These are phyloP conservation scores for Chaunax sp. DNA, from an alignment of 2,797 vertebrate genomes.

Conservation along the genomic window DNA sequence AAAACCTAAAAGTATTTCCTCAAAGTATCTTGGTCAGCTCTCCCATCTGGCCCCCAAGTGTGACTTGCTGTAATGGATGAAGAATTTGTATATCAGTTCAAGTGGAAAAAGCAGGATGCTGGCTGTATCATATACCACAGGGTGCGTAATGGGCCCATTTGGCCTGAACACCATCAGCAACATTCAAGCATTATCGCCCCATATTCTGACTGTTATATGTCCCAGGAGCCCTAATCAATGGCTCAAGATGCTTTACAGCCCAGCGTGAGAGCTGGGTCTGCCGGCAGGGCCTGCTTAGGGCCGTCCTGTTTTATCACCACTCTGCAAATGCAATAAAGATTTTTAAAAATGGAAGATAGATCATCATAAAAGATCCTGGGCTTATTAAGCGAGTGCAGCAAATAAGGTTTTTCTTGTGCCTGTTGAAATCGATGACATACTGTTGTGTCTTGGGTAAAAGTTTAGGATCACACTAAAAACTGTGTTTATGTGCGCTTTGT, in stretches of 20 bases:
- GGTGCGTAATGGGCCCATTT: slow-evolving; percentile 57
- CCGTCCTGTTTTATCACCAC: slow-evolving; percentile 7
- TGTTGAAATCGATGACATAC: slow-evolving; percentile 42
- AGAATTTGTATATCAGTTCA: slow-evolving; percentile 22
- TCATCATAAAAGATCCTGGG: slow-evolving; percentile 23
- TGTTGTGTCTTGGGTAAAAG: slow-evolving; percentile 19
- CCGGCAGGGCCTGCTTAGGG: neutral
- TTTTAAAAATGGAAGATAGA: slow-evolving; percentile 40
- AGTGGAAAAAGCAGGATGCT: slow-evolving; percentile 23
- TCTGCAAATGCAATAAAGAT: slow-evolving; percentile 29
- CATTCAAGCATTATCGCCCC: slow-evolving; percentile 47
- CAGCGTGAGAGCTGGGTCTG: slow-evolving; percentile 30
- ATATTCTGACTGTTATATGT: slow-evolving; percentile 45
- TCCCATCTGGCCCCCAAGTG: neutral
- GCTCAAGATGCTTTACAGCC: slow-evolving; percentile 42
- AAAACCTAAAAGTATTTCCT: slow-evolving; percentile 2
- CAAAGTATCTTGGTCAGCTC: neutral
- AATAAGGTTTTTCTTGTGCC: slow-evolving; percentile 22
- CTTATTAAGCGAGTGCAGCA: slow-evolving; percentile 19
- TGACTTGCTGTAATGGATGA: slow-evolving; percentile 13
- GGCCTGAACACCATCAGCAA: slow-evolving; percentile 43
- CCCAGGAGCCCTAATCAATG: slow-evolving; percentile 50
- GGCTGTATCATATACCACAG: slow-evolving; percentile 30
- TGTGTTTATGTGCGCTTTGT: slow-evolving; percentile 26
- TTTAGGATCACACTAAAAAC: slow-evolving; percentile 42